phyloP scores from a whole-genome alignment of 2,888 invertebrate genomes.

The Drosophila fungiperda region DNA sequence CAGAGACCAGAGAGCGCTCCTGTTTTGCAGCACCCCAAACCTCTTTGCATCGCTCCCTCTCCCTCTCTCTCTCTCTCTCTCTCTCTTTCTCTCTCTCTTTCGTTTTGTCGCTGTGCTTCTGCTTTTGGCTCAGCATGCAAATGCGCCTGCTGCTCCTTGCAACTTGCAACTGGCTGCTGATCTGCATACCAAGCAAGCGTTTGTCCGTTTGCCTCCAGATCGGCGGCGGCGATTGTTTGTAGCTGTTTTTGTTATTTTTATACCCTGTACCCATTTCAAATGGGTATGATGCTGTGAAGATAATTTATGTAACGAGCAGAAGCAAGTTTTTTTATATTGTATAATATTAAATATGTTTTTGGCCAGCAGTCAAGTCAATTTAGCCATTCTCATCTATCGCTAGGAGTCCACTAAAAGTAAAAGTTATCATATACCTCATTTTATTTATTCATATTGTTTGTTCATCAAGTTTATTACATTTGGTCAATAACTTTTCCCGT shows the following conservation, averaged over 20 bases:
- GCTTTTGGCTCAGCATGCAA: constrained; percentile 60
- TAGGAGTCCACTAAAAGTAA: neutral
- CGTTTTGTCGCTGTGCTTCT: neutral
- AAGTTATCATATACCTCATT: too few relatives aligned
- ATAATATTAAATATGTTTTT: neutral
- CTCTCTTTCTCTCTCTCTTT: neutral
- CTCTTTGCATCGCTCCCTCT: neutral
- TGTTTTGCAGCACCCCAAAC: constrained; percentile 53
- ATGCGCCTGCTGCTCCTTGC: constrained; percentile 52
- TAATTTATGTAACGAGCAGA: too few relatives aligned
- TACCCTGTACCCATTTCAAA: neutral
- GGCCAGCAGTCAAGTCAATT: neutral
- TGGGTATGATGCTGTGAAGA: neutral
- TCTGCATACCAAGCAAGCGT: constrained; percentile 76
- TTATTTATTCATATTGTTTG: too few relatives aligned
- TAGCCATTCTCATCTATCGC: neutral
- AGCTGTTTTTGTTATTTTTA: constrained; percentile 51
- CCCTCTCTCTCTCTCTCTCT: neutral
- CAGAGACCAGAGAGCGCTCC: constrained; percentile 56
- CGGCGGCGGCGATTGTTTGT: constrained; percentile 81
- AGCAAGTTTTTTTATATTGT: too few relatives aligned
- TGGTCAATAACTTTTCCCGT: neutral
- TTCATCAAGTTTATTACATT: too few relatives aligned
- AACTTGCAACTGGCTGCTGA: constrained; percentile 21
- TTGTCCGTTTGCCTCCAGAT: constrained; percentile 55